Base-by-base conservation (phyloP, 2,888 invertebrate genomes). In the Stenchaetothrips biformis region DNA sequence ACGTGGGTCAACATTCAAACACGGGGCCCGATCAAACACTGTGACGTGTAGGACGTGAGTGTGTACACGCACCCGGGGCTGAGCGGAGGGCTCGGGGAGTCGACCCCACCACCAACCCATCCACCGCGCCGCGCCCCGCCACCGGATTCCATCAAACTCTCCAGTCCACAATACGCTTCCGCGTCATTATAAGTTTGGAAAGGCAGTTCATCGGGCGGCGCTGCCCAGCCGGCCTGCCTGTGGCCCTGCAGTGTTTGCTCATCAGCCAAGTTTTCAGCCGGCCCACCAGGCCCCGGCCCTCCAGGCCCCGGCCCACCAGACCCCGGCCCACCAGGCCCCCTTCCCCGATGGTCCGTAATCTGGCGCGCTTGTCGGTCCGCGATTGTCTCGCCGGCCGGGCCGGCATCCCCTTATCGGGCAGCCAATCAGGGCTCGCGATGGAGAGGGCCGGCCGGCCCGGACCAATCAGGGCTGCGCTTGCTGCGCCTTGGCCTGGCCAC, bases 151-250 rank as follows among this genome's bases (percentile, higher is more conserved):
- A 53, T 53, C 53, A 21, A 67, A 67, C 67, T 21, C 67, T 67
- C 62, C 62, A 7, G 18, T 16, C 62, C 21, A 67, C 67, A 67
- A 67, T 67, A 67, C 67, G 21, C 67, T 67, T 67, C 21, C 67
- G 67, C 67, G 67, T 67, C 67, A 67, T 67, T 67, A 67, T 67
- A 67, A 67, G 67, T 67, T 67, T 67, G 67, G 67, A 67, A 67
- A 67, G 67, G 67, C 67, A 4, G 21, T 9, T 13, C 53, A 18
- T 9, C 9, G 62, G 62, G 13, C 67, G 67, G n/a, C 21, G 53
- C 13, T 16, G 67, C 67, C 67, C n/a, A 21, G 67, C 67, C 67
- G n/a, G 37, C 37, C 37, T 7, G 67, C 67, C 67, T 9, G 37
- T n/a, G 21, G 67, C 18, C 67, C 67, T 21, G 67, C 8, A 67